These are phyloP conservation scores for Lycodopsis pacificus DNA, from an alignment of 2,797 vertebrate genomes.

Conservation along the genomic window DNA sequence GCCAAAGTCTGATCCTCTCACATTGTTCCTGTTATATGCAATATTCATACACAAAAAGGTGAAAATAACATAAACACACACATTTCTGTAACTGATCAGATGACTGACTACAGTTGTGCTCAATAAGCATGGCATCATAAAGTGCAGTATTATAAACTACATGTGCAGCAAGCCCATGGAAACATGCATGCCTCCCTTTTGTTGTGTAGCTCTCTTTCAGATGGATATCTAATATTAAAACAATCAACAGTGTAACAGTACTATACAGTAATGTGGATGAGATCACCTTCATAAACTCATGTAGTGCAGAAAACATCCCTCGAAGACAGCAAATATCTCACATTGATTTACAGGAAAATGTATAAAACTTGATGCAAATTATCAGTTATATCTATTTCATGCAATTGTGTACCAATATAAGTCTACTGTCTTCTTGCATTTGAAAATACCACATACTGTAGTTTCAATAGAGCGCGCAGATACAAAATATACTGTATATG, in stretches of 20 bases:
- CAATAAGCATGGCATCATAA: neutral
- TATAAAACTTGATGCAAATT: too few relatives aligned
- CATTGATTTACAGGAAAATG: slow-evolving; percentile 4
- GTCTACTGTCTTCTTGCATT: neutral
- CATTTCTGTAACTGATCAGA: neutral
- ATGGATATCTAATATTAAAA: slow-evolving; percentile 4
- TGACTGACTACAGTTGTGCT: neutral
- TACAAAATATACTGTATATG: neutral
- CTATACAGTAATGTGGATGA: neutral
- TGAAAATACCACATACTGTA: neutral
- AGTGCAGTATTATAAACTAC: slow-evolving; percentile 2
- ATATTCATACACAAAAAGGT: neutral
- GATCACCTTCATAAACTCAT: neutral
- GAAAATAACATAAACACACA: neutral
- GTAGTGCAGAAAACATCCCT: neutral
- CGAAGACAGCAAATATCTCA: neutral
- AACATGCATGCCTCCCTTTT: neutral
- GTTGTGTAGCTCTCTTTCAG: neutral
- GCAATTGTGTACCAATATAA: neutral
- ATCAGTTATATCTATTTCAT: neutral
- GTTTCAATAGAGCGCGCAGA: neutral
- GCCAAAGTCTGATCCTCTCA: slow-evolving; percentile 1
- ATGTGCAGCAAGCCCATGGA: neutral
- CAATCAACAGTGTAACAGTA: neutral
- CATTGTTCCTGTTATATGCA: neutral